Evolutionary conservation across 23 tunicate genomes (phyloP).

Genomic region (Ciona savignyi): DNA sequence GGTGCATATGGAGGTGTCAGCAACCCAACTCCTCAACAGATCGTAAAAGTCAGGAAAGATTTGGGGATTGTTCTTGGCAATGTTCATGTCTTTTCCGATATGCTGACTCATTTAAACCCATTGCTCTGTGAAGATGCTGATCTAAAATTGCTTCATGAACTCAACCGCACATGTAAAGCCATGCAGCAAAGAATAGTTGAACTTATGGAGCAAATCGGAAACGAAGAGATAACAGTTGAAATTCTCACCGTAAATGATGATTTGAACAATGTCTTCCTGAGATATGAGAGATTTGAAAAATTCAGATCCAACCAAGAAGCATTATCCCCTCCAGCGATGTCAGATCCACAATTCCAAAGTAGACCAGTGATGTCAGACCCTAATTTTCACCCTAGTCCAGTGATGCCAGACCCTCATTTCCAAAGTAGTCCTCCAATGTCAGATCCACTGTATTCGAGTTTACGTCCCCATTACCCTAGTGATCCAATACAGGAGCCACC

Average conservation of each 20-base stretch:
- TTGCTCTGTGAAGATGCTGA: conserved; percentile 47
- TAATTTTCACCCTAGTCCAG: neutral
- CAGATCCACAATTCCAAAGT: neutral
- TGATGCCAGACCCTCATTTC: neutral
- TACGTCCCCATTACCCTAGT: neutral
- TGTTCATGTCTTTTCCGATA: conserved; percentile 64
- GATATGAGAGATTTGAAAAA: conserved; percentile 81
- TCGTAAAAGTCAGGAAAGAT: conserved; percentile 60
- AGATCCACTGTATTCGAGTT: neutral
- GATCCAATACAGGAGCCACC: conserved; percentile 57
- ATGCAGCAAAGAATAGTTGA: conserved; percentile 88
- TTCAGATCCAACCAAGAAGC: conserved; percentile 34
- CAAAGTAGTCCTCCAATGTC: conserved; percentile 2
- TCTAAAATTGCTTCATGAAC: conserved; percentile 51
- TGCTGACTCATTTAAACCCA: conserved; percentile 78
- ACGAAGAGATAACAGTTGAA: conserved; percentile 73
- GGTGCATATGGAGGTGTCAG: neutral
- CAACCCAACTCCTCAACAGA: conserved; percentile 30
- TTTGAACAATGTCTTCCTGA: conserved; percentile 73
- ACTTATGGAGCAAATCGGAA: conserved; percentile 56
- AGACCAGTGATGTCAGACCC: neutral
- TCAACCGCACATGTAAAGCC: conserved; percentile 65
- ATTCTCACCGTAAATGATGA: conserved; percentile 73
- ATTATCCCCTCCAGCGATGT: neutral
- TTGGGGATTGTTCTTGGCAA: conserved; percentile 66